A percentile compares a stretch with the other conserved stretches of the same genome.
These are phyloP conservation scores for Heliocidaris tuberculata DNA, from an alignment of 35 echinoderm and acorn worm genomes.

Conservation along the genomic window DNA sequence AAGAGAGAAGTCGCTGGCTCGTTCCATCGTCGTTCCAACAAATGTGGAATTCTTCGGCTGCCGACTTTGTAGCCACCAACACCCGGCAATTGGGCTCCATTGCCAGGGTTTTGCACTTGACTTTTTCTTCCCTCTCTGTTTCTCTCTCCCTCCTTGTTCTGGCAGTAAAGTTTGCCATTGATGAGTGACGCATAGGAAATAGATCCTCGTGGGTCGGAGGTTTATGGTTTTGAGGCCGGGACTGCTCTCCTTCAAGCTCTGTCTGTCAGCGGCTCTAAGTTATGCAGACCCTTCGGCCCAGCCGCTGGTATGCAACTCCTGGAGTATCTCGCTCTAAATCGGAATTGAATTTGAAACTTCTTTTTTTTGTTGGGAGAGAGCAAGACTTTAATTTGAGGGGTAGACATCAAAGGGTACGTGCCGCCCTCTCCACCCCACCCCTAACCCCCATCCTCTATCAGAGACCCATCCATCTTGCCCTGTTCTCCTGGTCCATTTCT, in stretches of 20 bases:
- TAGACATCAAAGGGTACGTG: slow-evolving; percentile 52
- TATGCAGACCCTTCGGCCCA: slow-evolving; percentile 37
- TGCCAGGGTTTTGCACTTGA: slow-evolving; percentile 40
- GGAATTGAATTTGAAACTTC: slow-evolving; percentile 66
- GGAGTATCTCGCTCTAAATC: slow-evolving; percentile 51
- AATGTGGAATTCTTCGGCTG: slow-evolving; percentile 31
- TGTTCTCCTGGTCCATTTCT: neutral
- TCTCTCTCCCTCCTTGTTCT: slow-evolving; percentile 3
- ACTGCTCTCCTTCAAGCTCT: slow-evolving; percentile 20
- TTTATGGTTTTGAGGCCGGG: slow-evolving; percentile 53
- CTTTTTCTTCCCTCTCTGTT: neutral
- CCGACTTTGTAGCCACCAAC: slow-evolving; percentile 18
- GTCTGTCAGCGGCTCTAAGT: slow-evolving; percentile 34
- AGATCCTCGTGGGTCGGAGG: slow-evolving; percentile 53
- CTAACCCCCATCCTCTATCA: neutral
- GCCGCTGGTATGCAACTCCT: slow-evolving; percentile 31
- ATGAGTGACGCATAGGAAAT: slow-evolving; percentile 65
- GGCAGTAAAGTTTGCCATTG: slow-evolving; percentile 26
- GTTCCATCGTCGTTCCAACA: slow-evolving; percentile 8
- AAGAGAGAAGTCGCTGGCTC: neutral
- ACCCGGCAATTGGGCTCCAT: slow-evolving; percentile 40
- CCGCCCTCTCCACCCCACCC: slow-evolving; percentile 1
- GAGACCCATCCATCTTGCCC: neutral
- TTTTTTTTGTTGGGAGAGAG: slow-evolving; percentile 6
- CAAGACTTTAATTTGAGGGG: slow-evolving; percentile 56